Evolutionary conservation across 2,797 vertebrate genomes (phyloP), one percentile per base, ranked within the genome.

Genomic region (Sebastes cheni): DNA sequence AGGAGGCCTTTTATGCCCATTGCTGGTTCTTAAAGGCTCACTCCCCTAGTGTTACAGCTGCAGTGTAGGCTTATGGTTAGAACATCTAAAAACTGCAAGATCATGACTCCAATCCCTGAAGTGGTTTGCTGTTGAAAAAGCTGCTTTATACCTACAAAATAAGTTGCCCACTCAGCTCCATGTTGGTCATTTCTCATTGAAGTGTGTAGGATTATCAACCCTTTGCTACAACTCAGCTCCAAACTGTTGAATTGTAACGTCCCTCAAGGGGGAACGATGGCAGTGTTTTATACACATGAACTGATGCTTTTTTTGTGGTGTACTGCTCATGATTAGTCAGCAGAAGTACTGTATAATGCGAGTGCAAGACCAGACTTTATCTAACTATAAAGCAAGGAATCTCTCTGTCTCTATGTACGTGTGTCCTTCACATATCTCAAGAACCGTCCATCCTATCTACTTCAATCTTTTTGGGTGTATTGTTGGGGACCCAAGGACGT

Each of bases 21-120:
- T 65, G 58, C 67, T 75, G 8, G 13, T 66, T 76, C 60, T 73
- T 66, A 66, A 70, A 79, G 25, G 60, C 61, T 72, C 72, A 62
- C 59, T 14, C 4, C 18, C 30, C 56, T 22, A 12, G 60, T 16
- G 27, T 62, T 67, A 39, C 5, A 23, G 52, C 60, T 60, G 58
- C 50, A 55, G 12, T 34, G 8, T 22, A 32, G 68, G 65, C 68
- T 76, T 66, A 56, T n/a, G 23, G 20, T 30, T 18, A 25, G 68
- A 54, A 34, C n/a, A 42, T 34, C 30, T 39, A 34, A 64, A 73
- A 68, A 16, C 10, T 52, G 52, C 54, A 67, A 58, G 16, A 66
- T 72, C 71, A 56, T 27, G 32, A 23, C 58, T 39, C 67, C 39
- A 67, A 30, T 78, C 50, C 29, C 50, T 46, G 8, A 59, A 71